Base-by-base conservation (phyloP, 2,797 vertebrate genomes). In the Amazonetta brasiliensis region DNA sequence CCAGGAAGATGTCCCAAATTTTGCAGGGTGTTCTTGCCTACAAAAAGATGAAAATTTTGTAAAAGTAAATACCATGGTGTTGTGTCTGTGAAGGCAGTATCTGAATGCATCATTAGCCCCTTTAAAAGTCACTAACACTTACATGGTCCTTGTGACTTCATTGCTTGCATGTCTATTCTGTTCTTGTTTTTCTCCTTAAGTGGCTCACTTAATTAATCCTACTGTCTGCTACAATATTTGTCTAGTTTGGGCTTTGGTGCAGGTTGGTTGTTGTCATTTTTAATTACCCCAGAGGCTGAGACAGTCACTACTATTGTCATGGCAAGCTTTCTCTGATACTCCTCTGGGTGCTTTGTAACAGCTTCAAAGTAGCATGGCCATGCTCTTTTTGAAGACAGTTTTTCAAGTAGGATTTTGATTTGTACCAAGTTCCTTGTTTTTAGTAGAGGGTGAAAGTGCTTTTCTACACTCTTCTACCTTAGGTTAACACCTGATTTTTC, bases 221-320 rank as follows among this genome's bases (percentile, higher is more conserved):
- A 5, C 18, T 19, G 3, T 35, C 35, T 35, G 31, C 48, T 35
- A 2, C 2, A 5, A 5, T 0, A 22, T 1, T 5, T 77, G 8
- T 25, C 19, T 41, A 6, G 4, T 52, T 48, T 4, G 9, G 16
- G 0, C 9, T 33, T 67, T 77, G 25, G 14, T 1, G 1, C 23
- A 6, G 9, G 10, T 31, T 15, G 5, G 0, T 16, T 55, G 28
- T 17, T 18, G 37, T 31, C 41, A 2, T 19, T 2, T 31, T 54
- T 48, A 43, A 75, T 74, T 35, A 58, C 33, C 21, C 33, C 46
- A 23, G 50, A 73, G 25, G n/a, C 33, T 5, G 10, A 50, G 46
- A 20, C 9, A 58, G 46, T 26, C 50, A 16, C 31, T 20, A 1
- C 9, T 60, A 10, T 30, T 75, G 33, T 30, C 67, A 55, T 12